A percentile compares a stretch with the other conserved stretches of the same genome.
Evolutionary conservation across 2,888 invertebrate species (phyloP).

Genomic region (Entomobrya proxima): DNA sequence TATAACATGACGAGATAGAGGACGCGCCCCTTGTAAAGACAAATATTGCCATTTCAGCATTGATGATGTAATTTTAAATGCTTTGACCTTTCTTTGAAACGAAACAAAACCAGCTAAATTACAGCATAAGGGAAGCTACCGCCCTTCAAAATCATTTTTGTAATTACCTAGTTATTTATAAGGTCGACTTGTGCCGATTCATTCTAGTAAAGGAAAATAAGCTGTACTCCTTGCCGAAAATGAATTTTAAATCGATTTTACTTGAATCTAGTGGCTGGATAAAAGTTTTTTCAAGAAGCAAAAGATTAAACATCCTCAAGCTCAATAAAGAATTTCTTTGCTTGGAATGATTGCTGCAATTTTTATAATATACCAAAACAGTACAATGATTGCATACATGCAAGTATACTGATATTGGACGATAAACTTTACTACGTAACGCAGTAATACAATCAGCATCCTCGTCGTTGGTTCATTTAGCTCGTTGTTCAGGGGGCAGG

Average conservation of each 20-base stretch:
- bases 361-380: background rate
- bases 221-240: background rate
- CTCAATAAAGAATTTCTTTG: no score
- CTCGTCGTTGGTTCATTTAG: no score
- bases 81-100: background rate
- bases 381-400: background rate
- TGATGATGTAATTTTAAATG: conserved; percentile 15
- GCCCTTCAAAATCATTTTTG: background rate
- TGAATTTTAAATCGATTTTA: background rate
- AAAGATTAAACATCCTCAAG: no score
- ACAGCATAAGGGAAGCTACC: background rate
- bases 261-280: no score
- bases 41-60: background rate
- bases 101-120: background rate
- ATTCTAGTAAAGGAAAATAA: background rate
- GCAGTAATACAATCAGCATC: no score
- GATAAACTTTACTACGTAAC: conserved; percentile 17
- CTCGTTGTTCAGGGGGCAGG: background rate
- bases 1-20: conserved; percentile 42
- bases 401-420: background rate
- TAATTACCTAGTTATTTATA: conserved; percentile 7
- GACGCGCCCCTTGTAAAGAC: conserved; percentile 3
- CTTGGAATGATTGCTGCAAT: background rate
- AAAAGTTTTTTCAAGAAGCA: no score
- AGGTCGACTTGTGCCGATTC: conserved; percentile 32